Evolutionary conservation across 2,113 vertebrate species (phyloP).

Genomic region (Pleuronectes platessa): DNA sequence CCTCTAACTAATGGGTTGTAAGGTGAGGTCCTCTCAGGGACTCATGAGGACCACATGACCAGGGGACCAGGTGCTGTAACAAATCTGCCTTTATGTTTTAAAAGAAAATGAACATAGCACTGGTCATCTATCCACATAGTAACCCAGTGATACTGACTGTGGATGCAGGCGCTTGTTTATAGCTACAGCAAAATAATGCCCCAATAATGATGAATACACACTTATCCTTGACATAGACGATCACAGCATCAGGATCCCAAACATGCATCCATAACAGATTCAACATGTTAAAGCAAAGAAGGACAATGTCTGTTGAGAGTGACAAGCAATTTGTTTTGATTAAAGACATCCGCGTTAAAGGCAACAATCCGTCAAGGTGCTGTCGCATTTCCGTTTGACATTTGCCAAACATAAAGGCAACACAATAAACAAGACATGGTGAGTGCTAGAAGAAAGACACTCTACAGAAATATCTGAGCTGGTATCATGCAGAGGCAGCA

Average conservation of each 20-base stretch:
- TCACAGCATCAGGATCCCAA: neutral
- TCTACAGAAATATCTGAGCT: conserved; percentile 28
- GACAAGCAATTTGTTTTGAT: conserved; percentile 6
- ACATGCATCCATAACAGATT: conserved; percentile 37
- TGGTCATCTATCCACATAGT: neutral
- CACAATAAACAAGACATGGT: conserved; percentile 23
- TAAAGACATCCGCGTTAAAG: conserved; percentile 57
- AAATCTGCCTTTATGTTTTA: neutral
- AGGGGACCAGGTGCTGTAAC: neutral
- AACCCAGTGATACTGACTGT: neutral
- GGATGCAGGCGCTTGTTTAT: neutral
- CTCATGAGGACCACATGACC: neutral
- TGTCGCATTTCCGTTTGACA: conserved; percentile 46
- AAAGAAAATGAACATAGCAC: neutral
- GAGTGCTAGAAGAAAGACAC: conserved; percentile 23
- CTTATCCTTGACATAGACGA: neutral
- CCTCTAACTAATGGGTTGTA: neutral
- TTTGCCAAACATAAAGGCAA: conserved; percentile 60
- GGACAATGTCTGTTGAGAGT: conserved; percentile 30
- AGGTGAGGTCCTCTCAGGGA: neutral
- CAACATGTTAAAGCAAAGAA: neutral
- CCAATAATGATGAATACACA: neutral
- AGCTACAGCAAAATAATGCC: neutral
- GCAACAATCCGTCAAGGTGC: conserved; percentile 40
- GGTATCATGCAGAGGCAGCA: conserved; percentile 65